Evolutionary conservation across 1,140 invertebrate species (phyloP), one percentile per base, ranked within the genome.

Genomic region (Sycophila sp.): DNA sequence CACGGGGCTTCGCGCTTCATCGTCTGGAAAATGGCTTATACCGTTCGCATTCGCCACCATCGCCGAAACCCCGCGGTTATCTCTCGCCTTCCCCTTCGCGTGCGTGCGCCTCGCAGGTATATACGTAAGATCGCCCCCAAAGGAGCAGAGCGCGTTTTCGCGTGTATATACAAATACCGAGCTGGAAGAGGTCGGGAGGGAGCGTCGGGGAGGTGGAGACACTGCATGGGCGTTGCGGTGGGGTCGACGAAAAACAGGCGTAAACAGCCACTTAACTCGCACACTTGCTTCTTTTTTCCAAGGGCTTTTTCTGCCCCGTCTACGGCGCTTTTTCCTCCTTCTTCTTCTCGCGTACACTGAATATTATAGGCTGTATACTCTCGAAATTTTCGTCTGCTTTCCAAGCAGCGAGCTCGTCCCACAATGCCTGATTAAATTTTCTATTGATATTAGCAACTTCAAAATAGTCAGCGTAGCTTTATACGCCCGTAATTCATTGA

Each of bases 1-100:
- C 73, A 60, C 73, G 72, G 83, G 85, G 85, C 85, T 86, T 86
- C 85, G 83, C 83, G 84, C 81, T 80, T 86, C 84, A 86, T 86
- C 83, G 85, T 86, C 84, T 86, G 85, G 85, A 86, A 86, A 86
- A 86, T 86, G 81, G 85, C 84, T 86, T 86, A n/a, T n/a, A 86
- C 82, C 77, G 83, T 83, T 84, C 82, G 82, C 80, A 84, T 81
- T 84, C 80, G 80, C 82, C 34, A 32, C 45, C 40, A 15, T 68
- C 55, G 28, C 28, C 49, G 26, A 49, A 68, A 67, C 55, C 42
- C 42, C 13, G 55, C 30, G 56, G 56, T 60, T 38, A 42, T 45
- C 26, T 30, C 17, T 8, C 22, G 42, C 22, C 24, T 36, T 28
- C 38, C 34, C 22, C 24, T 17, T n/a, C 10, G 0, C n/a, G n/a